These are phyloP conservation scores for Denticeps clupeoides DNA, from an alignment of 2,797 vertebrate genomes.

Conservation along the genomic window DNA sequence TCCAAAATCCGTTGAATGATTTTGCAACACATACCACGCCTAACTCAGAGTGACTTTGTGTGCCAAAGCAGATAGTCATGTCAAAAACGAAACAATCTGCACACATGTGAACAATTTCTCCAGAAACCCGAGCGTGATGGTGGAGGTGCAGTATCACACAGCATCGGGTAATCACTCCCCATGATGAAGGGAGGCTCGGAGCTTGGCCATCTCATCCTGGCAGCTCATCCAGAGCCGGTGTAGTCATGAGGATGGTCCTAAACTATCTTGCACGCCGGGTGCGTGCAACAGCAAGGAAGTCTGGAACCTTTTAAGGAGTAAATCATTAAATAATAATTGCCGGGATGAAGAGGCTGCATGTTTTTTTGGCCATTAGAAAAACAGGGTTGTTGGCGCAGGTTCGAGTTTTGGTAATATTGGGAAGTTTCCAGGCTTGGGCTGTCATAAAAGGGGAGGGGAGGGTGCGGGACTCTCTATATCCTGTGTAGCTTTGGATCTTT, in stretches of 20 bases:
- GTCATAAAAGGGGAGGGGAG: slow-evolving; percentile 41
- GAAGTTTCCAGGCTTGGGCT: slow-evolving; percentile 38
- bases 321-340: slow-evolving; percentile 61
- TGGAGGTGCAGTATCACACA: background rate
- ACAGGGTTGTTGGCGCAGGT: slow-evolving; percentile 40
- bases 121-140: background rate
- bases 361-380: slow-evolving; percentile 45
- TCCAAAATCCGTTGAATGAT: no score
- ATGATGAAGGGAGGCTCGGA: slow-evolving; percentile 31
- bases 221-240: slow-evolving; percentile 11
- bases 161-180: slow-evolving; percentile 4
- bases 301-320: slow-evolving; percentile 55
- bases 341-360: slow-evolving; percentile 39
- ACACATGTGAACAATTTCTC: slow-evolving; percentile 3
- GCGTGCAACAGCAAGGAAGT: slow-evolving; percentile 51
- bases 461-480: slow-evolving; percentile 28
- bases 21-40: no score
- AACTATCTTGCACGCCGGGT: slow-evolving; percentile 43
- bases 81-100: slow-evolving; percentile 1
- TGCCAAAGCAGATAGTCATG: no score
- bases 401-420: slow-evolving; percentile 47
- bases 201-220: slow-evolving; percentile 9
- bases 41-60: no score
- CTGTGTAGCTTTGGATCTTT: slow-evolving; percentile 43
- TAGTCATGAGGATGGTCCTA: slow-evolving; percentile 18